Conservation (phyloP, 2,797 vertebrate genomes). For the Chrosomus eos region DNA sequence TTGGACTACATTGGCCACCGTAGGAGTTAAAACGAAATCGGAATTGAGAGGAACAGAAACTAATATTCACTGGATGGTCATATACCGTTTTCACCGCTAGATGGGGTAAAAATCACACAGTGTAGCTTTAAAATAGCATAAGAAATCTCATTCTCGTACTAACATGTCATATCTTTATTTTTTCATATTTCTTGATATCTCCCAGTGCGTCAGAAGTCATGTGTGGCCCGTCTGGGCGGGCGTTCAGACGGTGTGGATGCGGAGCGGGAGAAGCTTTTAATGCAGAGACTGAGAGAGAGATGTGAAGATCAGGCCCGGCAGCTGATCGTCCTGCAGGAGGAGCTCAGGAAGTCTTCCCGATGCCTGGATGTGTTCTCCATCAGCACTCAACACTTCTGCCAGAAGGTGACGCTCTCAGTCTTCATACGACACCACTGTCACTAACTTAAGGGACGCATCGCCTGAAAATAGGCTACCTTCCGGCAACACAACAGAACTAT, state of each 20-base stretch:
- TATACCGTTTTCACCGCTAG: no score
- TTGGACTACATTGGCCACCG: no score
- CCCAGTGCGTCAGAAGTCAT: slow-evolving; percentile 79
- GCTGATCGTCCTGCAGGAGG: slow-evolving; percentile 77
- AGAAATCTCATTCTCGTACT: neutral
- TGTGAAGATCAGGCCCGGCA: slow-evolving; percentile 85
- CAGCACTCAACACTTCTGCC: slow-evolving; percentile 89
- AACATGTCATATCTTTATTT: neutral
- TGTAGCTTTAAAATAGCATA: no score
- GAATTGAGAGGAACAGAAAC: no score
- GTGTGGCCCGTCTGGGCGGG: slow-evolving; percentile 46
- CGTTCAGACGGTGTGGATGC: slow-evolving; percentile 66
- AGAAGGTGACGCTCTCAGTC: slow-evolving; percentile 78
- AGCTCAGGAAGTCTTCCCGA: slow-evolving; percentile 81
- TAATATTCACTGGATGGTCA: no score
- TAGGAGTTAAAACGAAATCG: no score
- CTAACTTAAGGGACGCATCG: no score
- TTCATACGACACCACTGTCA: neutral
- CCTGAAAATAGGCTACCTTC: no score
- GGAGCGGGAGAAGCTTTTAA: slow-evolving; percentile 67
- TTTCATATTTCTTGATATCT: slow-evolving; percentile 9
- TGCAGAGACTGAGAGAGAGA: slow-evolving; percentile 85
- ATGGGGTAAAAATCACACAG: no score
- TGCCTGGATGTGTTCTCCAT: slow-evolving; percentile 88
- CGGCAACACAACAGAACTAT: no score